phyloP scores from a whole-genome alignment of 2,888 invertebrate species.

The Leptarthrus brevirostris region DNA sequence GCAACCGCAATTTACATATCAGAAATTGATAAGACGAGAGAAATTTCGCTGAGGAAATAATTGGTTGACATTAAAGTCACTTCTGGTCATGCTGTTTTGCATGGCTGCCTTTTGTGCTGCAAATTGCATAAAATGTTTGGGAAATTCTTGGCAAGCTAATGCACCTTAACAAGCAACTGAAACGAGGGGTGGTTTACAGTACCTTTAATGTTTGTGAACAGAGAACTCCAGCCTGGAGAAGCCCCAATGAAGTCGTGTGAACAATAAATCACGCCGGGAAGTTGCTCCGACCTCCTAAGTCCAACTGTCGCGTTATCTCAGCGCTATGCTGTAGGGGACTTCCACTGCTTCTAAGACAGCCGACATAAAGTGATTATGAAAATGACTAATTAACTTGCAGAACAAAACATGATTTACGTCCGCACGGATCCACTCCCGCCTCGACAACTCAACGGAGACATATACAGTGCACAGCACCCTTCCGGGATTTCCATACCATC shows the following conservation, averaged over 20 bases:
- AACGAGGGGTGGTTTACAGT: too few species aligned
- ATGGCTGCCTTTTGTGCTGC: slow-evolving; percentile 16
- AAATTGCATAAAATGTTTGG: neutral
- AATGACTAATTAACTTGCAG: slow-evolving; percentile 51
- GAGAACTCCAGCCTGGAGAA: too few species aligned
- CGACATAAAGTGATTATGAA: slow-evolving; percentile 50
- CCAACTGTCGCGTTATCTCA: slow-evolving; percentile 46
- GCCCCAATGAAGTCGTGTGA: slow-evolving; percentile 26
- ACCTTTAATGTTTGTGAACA: too few species aligned
- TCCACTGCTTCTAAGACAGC: slow-evolving; percentile 38
- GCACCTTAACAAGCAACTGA: too few species aligned
- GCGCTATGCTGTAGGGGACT: slow-evolving; percentile 27
- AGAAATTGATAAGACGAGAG: slow-evolving; percentile 34
- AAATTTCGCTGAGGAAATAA: slow-evolving; percentile 39
- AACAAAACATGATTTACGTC: slow-evolving; percentile 50
- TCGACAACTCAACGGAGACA: neutral
- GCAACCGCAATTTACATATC: slow-evolving; percentile 46
- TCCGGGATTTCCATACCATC: neutral
- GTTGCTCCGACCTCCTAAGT: slow-evolving; percentile 27
- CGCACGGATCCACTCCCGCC: slow-evolving; percentile 4
- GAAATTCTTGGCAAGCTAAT: too few species aligned
- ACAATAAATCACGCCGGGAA: slow-evolving; percentile 24
- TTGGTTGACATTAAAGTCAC: slow-evolving; percentile 47
- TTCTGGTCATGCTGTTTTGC: slow-evolving; percentile 34
- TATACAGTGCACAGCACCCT: neutral